These are phyloP conservation scores for Sander vitreus DNA, from an alignment of 2,113 vertebrate species.

Conservation along the genomic window DNA sequence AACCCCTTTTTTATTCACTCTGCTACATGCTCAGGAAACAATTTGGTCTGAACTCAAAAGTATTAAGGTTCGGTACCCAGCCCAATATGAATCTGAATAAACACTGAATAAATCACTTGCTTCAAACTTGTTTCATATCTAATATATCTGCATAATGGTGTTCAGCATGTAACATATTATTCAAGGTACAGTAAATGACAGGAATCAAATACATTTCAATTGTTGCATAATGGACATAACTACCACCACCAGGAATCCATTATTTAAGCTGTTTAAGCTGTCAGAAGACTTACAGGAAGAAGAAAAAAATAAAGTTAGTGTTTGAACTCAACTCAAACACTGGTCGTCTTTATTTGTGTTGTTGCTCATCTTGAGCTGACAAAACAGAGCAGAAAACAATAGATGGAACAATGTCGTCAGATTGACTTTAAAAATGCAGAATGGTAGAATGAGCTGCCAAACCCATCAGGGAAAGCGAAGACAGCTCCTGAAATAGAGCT, in stretches of 20 bases:
- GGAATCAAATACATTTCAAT: neutral
- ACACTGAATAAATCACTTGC: neutral
- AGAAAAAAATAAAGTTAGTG: neutral
- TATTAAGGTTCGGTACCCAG: neutral
- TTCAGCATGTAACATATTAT: neutral
- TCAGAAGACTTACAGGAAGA: neutral
- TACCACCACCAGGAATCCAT: neutral
- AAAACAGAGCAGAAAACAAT: neutral
- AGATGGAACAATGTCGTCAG: neutral
- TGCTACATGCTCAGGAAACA: neutral
- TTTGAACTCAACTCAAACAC: neutral
- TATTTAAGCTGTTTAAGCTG: neutral
- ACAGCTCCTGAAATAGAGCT: conserved; percentile 8
- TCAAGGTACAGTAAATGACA: neutral
- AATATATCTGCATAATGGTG: neutral
- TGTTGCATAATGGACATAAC: neutral
- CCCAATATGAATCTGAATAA: neutral
- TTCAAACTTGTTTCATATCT: neutral
- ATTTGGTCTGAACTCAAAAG: neutral
- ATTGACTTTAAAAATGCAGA: conserved; percentile 20
- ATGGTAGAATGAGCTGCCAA: neutral
- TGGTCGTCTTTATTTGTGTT: neutral
- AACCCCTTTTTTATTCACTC: neutral
- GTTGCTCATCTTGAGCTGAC: neutral
- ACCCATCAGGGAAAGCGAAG: conserved; percentile 1